A percentile compares a stretch with the other conserved stretches of the same genome.
These are phyloP conservation scores for Tetraneura akinire DNA, from an alignment of 1,140 invertebrate species.

Conservation along the genomic window DNA sequence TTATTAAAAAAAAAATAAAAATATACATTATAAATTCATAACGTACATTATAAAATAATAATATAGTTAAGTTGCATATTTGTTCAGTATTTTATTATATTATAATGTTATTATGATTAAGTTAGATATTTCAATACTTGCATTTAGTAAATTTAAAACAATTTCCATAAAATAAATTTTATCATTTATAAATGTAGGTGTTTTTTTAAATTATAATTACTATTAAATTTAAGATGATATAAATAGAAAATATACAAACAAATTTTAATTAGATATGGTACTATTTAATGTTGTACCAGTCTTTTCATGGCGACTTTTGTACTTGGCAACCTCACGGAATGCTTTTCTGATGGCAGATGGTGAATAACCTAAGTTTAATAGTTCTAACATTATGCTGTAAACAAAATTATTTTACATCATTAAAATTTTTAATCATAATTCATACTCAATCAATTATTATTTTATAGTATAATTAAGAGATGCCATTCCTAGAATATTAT, in stretches of 20 bases:
- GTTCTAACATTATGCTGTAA: constrained; percentile 46
- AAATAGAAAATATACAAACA: neutral
- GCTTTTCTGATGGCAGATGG: constrained; percentile 36
- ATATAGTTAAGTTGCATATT: too few species aligned
- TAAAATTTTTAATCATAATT: neutral
- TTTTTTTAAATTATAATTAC: too few species aligned
- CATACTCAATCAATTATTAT: neutral
- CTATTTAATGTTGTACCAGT: constrained; percentile 25
- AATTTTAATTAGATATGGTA: constrained; percentile 16
- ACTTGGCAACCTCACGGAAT: constrained; percentile 37
- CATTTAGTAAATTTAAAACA: too few species aligned
- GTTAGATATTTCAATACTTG: too few species aligned
- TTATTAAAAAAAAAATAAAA: too few species aligned
- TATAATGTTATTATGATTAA: too few species aligned
- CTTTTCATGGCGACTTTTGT: constrained; percentile 47
- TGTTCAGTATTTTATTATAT: too few species aligned
- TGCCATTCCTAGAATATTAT: neutral
- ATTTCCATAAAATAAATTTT: too few species aligned
- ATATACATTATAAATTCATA: too few species aligned
- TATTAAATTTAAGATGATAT: neutral
- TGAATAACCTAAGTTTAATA: constrained; percentile 41
- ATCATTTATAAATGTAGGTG: too few species aligned
- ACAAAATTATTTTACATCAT: constrained; percentile 22
- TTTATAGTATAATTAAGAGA: neutral
- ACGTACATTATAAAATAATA: too few species aligned